Conservation (phyloP, 2,888 invertebrate species). For the Euzophera pinguis region DNA sequence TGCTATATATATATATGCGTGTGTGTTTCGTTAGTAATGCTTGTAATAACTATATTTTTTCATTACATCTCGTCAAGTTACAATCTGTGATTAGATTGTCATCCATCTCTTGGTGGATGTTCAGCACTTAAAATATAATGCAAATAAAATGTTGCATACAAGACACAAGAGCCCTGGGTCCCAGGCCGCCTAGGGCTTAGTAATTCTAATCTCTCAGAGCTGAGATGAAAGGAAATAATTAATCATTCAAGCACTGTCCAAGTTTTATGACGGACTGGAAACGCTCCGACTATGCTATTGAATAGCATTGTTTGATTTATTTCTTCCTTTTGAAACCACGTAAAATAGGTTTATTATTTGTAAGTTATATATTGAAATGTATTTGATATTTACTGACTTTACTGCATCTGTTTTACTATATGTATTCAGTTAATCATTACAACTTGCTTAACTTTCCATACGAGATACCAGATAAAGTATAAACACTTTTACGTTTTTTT, state of each 20-base stretch:
- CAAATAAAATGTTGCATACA: no score
- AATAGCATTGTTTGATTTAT: conserved; percentile 31
- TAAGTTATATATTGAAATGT: neutral
- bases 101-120: no score
- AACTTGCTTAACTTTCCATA: neutral
- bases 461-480: neutral
- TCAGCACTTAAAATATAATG: no score
- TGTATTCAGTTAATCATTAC: conserved; percentile 15
- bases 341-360: neutral
- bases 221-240: conserved; percentile 32
- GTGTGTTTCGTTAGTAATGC: no score
- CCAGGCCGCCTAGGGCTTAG: neutral
- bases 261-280: conserved; percentile 24
- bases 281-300: conserved; percentile 29
- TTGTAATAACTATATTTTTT: no score
- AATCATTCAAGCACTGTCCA: conserved; percentile 30
- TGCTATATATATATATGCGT: no score
- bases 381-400: neutral
- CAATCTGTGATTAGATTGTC: no score
- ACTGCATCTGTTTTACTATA: neutral
- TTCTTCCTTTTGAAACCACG: conserved; percentile 19
- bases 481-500: no score
- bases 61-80: no score
- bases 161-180: no score
- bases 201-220: conserved; percentile 6